Conservation (phyloP, 64 coral and sea anemone genomes). For the Montipora sp. region DNA sequence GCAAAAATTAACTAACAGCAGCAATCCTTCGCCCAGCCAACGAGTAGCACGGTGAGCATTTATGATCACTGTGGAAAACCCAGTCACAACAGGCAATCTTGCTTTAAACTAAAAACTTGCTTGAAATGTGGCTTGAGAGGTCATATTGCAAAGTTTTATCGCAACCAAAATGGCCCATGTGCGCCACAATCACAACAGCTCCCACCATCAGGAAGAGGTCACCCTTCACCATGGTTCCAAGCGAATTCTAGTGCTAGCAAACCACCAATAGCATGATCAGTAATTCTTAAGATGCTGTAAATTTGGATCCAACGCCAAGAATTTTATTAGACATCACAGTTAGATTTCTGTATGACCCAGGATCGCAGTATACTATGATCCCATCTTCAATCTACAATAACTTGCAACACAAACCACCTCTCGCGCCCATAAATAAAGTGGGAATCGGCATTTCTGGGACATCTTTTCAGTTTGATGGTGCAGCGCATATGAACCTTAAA, state of each 20-base stretch:
- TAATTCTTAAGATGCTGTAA: not conserved
- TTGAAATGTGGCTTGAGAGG: constrained; percentile 37
- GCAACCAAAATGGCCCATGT: not conserved
- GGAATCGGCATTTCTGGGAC: constrained; percentile 34
- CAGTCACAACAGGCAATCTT: not conserved
- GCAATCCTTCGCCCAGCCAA: too few relatives aligned
- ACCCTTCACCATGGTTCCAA: not conserved
- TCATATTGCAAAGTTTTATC: constrained; percentile 39
- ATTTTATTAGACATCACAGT: not conserved
- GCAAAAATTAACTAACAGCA: too few relatives aligned
- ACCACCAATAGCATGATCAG: not conserved
- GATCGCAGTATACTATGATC: constrained; percentile 59
- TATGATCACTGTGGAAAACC: constrained; percentile 51
- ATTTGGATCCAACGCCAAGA: not conserved
- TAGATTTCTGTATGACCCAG: constrained; percentile 48
- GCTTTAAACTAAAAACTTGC: constrained; percentile 50
- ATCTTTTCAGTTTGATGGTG: constrained; percentile 38
- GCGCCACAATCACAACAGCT: not conserved
- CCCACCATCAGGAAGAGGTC: not conserved
- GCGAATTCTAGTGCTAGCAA: not conserved
- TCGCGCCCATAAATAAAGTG: constrained; percentile 23
- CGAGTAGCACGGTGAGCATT: not conserved
- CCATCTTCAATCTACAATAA: constrained; percentile 32
- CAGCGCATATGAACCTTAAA: constrained; percentile 41
- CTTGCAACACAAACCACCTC: constrained; percentile 18